phyloP scores from a whole-genome alignment of 2,888 invertebrate genomes.

The Lasius fuliginosus region DNA sequence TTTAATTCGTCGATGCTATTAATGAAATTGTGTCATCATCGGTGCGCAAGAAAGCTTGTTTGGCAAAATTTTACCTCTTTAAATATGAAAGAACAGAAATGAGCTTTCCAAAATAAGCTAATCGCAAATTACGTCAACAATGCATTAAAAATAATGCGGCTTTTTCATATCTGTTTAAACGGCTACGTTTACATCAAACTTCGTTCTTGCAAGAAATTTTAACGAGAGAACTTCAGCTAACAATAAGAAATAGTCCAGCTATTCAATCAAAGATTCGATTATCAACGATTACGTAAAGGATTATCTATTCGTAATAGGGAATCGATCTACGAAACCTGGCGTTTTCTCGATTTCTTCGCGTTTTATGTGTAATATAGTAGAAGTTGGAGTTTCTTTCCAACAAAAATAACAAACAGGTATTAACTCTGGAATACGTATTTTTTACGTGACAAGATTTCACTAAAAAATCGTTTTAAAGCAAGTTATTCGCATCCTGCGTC shows the following conservation, averaged over 20 bases:
- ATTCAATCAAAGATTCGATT: slow-evolving; percentile 35
- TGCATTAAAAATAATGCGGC: not conserved
- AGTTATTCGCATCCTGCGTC: not conserved
- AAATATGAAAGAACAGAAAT: slow-evolving; percentile 1
- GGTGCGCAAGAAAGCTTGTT: not conserved
- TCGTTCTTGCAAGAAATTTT: slow-evolving; percentile 2
- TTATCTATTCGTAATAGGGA: slow-evolving; percentile 17
- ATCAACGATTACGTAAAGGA: slow-evolving; percentile 33
- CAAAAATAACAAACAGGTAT: slow-evolving; percentile 30
- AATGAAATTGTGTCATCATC: slow-evolving; percentile 9
- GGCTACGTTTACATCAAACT: not conserved
- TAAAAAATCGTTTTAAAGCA: slow-evolving; percentile 14
- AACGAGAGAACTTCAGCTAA: slow-evolving; percentile 23
- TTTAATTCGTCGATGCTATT: slow-evolving; percentile 9
- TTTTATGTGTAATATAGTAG: not conserved
- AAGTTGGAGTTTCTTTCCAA: not conserved
- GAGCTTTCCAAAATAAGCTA: not conserved
- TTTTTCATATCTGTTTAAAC: not conserved
- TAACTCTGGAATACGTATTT: slow-evolving; percentile 35
- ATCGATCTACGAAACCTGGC: slow-evolving; percentile 51
- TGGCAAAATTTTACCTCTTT: slow-evolving; percentile 11
- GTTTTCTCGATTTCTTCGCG: slow-evolving; percentile 1
- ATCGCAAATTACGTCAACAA: slow-evolving; percentile 9
- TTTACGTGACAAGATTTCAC: not conserved
- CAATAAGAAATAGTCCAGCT: slow-evolving; percentile 51